phyloP scores from a whole-genome alignment of 2,888 invertebrate species.

The Poecilus cupreus region DNA sequence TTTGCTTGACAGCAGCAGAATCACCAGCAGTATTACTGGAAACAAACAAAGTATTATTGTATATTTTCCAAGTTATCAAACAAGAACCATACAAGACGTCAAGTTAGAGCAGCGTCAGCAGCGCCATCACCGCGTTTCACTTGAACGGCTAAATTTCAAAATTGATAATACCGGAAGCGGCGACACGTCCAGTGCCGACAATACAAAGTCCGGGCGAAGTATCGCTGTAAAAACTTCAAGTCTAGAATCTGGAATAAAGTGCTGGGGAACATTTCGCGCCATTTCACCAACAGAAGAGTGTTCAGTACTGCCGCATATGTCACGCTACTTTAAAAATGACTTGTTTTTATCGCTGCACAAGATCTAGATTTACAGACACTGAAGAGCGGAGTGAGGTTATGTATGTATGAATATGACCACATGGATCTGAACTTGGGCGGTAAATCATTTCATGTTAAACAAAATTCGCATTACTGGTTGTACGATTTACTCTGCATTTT shows the following conservation, averaged over 20 bases:
- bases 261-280: constrained; percentile 36
- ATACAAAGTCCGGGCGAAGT: constrained; percentile 3
- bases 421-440: constrained; percentile 19
- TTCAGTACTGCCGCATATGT: constrained; percentile 37
- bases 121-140: constrained; percentile 16
- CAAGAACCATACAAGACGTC: constrained; percentile 30
- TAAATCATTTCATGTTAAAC: constrained; percentile 52
- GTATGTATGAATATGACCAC: not conserved
- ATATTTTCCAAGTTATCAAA: constrained; percentile 42
- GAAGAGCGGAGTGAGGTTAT: not conserved
- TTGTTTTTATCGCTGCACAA: constrained; percentile 15
- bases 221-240: constrained; percentile 19
- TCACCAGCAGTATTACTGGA: constrained; percentile 4
- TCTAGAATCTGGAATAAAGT: constrained; percentile 54
- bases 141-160: constrained; percentile 41
- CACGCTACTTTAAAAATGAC: constrained; percentile 41
- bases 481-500: constrained; percentile 30
- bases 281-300: not conserved
- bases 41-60: constrained; percentile 37
- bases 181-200: constrained; percentile 29
- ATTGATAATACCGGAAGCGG: constrained; percentile 52
- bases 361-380: not conserved
- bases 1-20: not conserved
- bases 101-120: not conserved
- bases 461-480: constrained; percentile 42